Evolutionary conservation across 2,797 vertebrate species (phyloP).

Genomic region (Caiman crocodilus): DNA sequence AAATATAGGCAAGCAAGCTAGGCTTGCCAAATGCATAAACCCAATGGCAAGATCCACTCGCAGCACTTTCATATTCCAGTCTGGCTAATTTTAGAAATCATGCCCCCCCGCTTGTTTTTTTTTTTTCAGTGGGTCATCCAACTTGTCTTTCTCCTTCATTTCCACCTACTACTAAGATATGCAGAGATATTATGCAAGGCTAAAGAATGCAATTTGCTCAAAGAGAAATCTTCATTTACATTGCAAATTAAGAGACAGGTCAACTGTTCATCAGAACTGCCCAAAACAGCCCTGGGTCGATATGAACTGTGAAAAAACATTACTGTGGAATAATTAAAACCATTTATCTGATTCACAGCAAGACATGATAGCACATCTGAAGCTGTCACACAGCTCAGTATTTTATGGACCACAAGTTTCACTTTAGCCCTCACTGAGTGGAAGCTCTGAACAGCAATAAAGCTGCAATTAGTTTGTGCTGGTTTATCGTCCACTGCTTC

Average conservation of each 20-base stretch:
- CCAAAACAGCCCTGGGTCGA: neutral
- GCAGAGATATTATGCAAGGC: neutral
- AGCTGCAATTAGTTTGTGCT: accelerated
- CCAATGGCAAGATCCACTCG: neutral
- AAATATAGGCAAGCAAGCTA: accelerated
- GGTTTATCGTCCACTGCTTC: neutral
- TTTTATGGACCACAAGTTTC: accelerated
- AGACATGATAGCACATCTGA: accelerated
- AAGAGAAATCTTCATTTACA: neutral
- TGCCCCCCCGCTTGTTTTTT: neutral
- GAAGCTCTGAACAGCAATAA: accelerated
- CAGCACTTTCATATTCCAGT: neutral
- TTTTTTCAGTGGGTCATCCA: neutral
- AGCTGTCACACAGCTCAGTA: accelerated
- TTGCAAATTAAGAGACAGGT: neutral
- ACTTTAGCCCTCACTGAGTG: accelerated
- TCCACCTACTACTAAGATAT: neutral
- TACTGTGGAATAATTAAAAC: neutral
- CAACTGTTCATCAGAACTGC: neutral
- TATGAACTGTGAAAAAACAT: neutral
- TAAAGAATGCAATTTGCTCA: neutral
- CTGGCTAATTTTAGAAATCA: neutral
- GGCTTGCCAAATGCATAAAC: neutral
- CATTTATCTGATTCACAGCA: neutral
- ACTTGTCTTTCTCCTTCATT: neutral